Percentiles rank a stretch among this genome's conserved stretches.
These are phyloP conservation scores for Phalloptychus januarius DNA, from an alignment of 2,797 vertebrate species.

Conservation along the genomic window DNA sequence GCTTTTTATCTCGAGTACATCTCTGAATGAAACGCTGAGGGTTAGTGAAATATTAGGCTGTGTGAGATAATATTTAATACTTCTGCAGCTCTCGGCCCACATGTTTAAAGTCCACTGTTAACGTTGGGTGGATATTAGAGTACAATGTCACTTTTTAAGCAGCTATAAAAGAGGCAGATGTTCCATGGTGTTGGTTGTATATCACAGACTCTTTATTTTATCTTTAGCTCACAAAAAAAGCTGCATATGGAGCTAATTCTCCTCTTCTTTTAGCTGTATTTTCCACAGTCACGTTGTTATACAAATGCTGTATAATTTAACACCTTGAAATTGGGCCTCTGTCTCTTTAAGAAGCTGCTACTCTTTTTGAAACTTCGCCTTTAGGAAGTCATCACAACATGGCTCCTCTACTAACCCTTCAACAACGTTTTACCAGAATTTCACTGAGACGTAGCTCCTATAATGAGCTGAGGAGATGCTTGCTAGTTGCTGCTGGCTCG, in stretches of 20 bases:
- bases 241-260: not conserved
- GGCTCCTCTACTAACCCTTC: too few relatives aligned
- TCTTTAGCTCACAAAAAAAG: not conserved
- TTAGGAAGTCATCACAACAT: too few relatives aligned
- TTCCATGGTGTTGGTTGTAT: slow-evolving; percentile 2
- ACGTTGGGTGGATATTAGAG: slow-evolving; percentile 48
- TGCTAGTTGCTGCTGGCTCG: too few relatives aligned
- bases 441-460: too few relatives aligned
- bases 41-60: slow-evolving; percentile 79
- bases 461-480: too few relatives aligned
- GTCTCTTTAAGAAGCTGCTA: too few relatives aligned
- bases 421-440: too few relatives aligned
- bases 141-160: slow-evolving; percentile 20
- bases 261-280: not conserved
- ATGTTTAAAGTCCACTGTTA: slow-evolving; percentile 61
- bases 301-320: too few relatives aligned
- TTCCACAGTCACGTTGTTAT: too few relatives aligned
- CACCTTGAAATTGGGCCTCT: too few relatives aligned
- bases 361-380: too few relatives aligned
- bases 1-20: slow-evolving; percentile 80
- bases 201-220: not conserved
- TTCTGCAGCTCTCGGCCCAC: slow-evolving; percentile 47
- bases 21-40: slow-evolving; percentile 77
- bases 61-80: slow-evolving; percentile 65
- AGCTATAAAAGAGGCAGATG: slow-evolving; percentile 12